Conservation (phyloP, 1,140 invertebrate species). For the Drosophila repleta region DNA sequence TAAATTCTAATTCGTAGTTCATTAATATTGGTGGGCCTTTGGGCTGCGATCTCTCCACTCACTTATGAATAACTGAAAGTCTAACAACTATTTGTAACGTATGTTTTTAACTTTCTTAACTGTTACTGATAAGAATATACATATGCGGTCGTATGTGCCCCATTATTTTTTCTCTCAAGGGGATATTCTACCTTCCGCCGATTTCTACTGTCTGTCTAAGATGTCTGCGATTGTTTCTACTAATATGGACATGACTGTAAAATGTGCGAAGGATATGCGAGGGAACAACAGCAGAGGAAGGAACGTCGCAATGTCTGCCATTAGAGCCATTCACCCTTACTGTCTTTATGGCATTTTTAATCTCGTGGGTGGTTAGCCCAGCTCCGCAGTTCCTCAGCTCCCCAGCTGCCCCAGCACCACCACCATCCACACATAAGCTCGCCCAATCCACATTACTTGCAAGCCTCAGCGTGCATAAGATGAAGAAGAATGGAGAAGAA, state of each 20-base stretch:
- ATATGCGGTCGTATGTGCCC: too few relatives aligned
- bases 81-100: too few relatives aligned
- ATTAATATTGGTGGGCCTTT: too few relatives aligned
- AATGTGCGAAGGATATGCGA: slow-evolving; percentile 1
- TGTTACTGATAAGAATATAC: too few relatives aligned
- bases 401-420: slow-evolving; percentile 21
- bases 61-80: not conserved
- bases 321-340: slow-evolving; percentile 82
- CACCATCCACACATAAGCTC: slow-evolving; percentile 14
- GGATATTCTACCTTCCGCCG: slow-evolving; percentile 6
- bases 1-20: too few relatives aligned
- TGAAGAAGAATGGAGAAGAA: not conserved
- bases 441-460: slow-evolving; percentile 9
- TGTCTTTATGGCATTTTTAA: slow-evolving; percentile 82
- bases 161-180: too few relatives aligned
- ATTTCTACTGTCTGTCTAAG: not conserved
- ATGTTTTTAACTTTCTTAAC: too few relatives aligned
- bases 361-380: slow-evolving; percentile 74
- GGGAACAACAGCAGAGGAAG: slow-evolving; percentile 9
- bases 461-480: slow-evolving; percentile 20
- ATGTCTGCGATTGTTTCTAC: not conserved
- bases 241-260: not conserved
- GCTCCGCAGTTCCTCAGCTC: slow-evolving; percentile 38
- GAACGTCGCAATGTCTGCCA: slow-evolving; percentile 64
- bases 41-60: too few relatives aligned